phyloP scores from a whole-genome alignment of 92 coral and sea anemone genomes.

The Epizoanthus illoricatus region DNA sequence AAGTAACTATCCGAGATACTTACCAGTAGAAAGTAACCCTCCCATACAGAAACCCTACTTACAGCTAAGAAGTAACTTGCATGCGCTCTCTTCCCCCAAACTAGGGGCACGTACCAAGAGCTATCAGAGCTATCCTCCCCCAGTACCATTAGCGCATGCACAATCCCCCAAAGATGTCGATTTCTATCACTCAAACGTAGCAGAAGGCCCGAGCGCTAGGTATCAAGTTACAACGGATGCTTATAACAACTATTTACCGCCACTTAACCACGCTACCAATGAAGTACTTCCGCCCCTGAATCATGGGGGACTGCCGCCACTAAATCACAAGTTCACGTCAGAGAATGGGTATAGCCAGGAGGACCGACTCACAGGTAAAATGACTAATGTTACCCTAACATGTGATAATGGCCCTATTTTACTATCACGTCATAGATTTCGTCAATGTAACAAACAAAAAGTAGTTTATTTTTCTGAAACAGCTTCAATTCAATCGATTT shows the following conservation, averaged over 20 bases:
- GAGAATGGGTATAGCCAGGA: slow-evolving; percentile 37
- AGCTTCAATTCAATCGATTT: no score
- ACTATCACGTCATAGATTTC: no score
- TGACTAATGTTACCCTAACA: not conserved
- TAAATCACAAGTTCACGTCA: slow-evolving; percentile 37
- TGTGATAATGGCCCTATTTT: no score
- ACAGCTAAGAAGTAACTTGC: slow-evolving; percentile 31
- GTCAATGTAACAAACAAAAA: no score
- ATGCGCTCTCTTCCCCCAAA: slow-evolving; percentile 27
- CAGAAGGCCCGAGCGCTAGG: slow-evolving; percentile 33
- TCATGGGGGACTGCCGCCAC: slow-evolving; percentile 34
- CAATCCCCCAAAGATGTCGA: slow-evolving; percentile 41
- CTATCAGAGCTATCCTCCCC: slow-evolving; percentile 27
- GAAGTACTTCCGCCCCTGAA: slow-evolving; percentile 25
- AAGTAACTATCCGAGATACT: not conserved
- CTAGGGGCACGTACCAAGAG: slow-evolving; percentile 38
- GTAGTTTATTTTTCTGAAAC: no score
- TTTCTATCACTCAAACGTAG: slow-evolving; percentile 42
- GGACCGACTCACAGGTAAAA: slow-evolving; percentile 30
- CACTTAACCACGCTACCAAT: slow-evolving; percentile 36
- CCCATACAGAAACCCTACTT: not conserved
- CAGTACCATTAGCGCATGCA: slow-evolving; percentile 40
- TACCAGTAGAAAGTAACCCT: not conserved
- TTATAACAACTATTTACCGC: slow-evolving; percentile 31
- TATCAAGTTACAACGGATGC: slow-evolving; percentile 39